A percentile compares a stretch with the other conserved stretches of the same genome.
Conservation (phyloP, 35 echinoderm and acorn worm genomes). For the Ophioderma brevispina region DNA sequence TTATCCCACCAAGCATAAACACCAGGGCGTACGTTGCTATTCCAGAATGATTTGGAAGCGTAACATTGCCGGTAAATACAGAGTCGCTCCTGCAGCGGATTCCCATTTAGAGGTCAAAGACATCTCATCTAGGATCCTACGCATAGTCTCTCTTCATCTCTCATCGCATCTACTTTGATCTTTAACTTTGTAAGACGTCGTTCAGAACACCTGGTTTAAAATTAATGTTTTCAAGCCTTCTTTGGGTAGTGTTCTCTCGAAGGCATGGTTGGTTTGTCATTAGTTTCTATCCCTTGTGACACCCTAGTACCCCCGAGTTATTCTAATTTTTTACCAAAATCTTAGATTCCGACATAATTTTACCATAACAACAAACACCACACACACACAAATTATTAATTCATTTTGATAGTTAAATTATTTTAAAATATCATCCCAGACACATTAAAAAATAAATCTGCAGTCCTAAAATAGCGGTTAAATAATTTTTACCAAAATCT, state of each 20-base stretch:
- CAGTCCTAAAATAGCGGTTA: too few species aligned
- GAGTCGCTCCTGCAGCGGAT: constrained; percentile 27
- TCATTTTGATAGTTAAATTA: too few species aligned
- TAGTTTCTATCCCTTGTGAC: too few species aligned
- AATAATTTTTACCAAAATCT: too few species aligned
- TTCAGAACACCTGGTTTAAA: constrained; percentile 1
- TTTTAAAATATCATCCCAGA: too few species aligned
- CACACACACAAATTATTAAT: too few species aligned
- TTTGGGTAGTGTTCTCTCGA: not conserved
- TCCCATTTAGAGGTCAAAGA: constrained; percentile 23
- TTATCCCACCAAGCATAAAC: constrained; percentile 50
- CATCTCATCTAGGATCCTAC: constrained; percentile 41
- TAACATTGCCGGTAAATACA: constrained; percentile 20
- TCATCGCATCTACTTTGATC: constrained; percentile 11
- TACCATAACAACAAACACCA: too few species aligned
- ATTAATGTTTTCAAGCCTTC: not conserved
- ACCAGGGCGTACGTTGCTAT: constrained; percentile 39
- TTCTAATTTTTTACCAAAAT: too few species aligned
- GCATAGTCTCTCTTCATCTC: constrained; percentile 22
- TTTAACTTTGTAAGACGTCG: not conserved
- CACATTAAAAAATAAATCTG: too few species aligned
- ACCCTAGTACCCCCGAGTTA: too few species aligned
- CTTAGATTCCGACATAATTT: too few species aligned
- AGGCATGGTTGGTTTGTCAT: not conserved
- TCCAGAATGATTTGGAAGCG: not conserved